Base-by-base conservation (phyloP, 2,888 invertebrate species). In the Cactoblastis cactorum region DNA sequence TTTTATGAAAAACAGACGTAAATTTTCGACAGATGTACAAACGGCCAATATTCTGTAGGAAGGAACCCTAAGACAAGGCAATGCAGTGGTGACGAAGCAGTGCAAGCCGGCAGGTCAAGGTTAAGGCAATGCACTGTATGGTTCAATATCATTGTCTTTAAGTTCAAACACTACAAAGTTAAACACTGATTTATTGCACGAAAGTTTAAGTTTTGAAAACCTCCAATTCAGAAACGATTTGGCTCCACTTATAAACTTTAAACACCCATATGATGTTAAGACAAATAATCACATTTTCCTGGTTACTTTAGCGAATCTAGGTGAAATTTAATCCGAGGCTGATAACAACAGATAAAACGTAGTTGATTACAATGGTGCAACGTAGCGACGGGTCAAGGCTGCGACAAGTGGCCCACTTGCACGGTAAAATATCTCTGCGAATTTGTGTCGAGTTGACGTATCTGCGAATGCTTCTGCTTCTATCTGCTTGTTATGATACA, bases 351-450 rank as follows among this genome's bases (percentile, higher is more conserved):
- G 37, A 37, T 43, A 28, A 38, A 32, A 15, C 28, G 9, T 28
- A 28, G 28, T 11, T 43, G 43, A 24, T 11, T 43, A 15, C 28
- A 28, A 15, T 11, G 6, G 17, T 49, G 47, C 66, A 61, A 60
- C 54, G 67, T 54, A 51, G 53, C 53, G 53, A 49, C 77, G 59
- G 78, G 78, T 79, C 78, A 79, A 78, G 47, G 47, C 37, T 28
- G 47, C 14, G 15, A 66, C 68, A 59, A 54, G 64, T 67, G 64
- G 80, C 79, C 82, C 68, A 74, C 71, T 80, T 80, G 71, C 64
- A 65, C 73, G 73, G 77, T 77, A 77, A 74, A 76, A 68, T 76
- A 76, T 64, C 58, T 61, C 65, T 58, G 72, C 71, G 62, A 58
- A 68, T 67, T 65, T 59, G 62, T 57, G 37, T 37, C 37, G 47